Percentiles rank a stretch among this genome's conserved stretches.
Conservation (phyloP, 2,888 invertebrate genomes). For the Drosophila acutilabella region DNA sequence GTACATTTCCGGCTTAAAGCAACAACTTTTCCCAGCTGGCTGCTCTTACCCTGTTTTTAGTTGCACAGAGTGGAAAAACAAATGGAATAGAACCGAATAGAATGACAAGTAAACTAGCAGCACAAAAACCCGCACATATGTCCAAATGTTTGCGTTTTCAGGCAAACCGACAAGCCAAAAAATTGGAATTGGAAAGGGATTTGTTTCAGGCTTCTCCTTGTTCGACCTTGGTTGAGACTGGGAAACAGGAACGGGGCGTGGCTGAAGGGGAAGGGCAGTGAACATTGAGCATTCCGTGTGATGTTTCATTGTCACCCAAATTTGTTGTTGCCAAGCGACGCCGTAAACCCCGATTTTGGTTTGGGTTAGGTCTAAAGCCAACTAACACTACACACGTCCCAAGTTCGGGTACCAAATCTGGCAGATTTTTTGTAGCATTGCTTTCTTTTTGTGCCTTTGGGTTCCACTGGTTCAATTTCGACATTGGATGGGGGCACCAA, state of each 20-base stretch:
- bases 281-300: background rate
- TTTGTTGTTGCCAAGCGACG: conserved; percentile 42
- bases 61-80: conserved; percentile 11
- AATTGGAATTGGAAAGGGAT: conserved; percentile 46
- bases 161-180: conserved; percentile 22
- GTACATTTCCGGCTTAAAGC: conserved; percentile 17
- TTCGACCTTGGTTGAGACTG: background rate
- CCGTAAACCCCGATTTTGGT: conserved; percentile 12
- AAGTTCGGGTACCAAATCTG: conserved; percentile 43
- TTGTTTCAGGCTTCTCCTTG: conserved; percentile 31
- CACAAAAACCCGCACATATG: conserved; percentile 54
- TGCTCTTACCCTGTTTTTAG: conserved; percentile 4
- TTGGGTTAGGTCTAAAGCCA: conserved; percentile 16
- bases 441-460: conserved; percentile 15
- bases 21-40: conserved; percentile 10
- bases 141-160: conserved; percentile 45
- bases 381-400: conserved; percentile 35
- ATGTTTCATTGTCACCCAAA: conserved; percentile 53
- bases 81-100: conserved; percentile 7
- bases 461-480: conserved; percentile 35
- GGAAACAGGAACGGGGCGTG: background rate
- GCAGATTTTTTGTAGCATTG: background rate
- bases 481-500: conserved; percentile 49
- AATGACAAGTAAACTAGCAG: conserved; percentile 14
- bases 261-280: background rate